Base-by-base conservation (phyloP, 2,888 invertebrate genomes). In the Luffia ferchaultella region DNA sequence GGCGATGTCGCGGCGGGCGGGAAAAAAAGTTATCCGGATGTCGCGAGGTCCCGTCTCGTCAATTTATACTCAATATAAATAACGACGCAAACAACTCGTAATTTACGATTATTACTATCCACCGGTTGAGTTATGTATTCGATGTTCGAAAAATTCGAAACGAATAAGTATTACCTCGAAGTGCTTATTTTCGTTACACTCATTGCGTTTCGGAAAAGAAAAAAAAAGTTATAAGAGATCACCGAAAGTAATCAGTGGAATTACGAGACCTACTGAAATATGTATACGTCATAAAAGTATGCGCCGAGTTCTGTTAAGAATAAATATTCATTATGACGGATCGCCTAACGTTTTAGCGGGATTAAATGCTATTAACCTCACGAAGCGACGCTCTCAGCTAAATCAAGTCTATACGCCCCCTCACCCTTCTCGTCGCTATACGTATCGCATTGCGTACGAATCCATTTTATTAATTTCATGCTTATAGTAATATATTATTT, bases 271-370 rank as follows among this genome's bases (percentile, higher is more conserved):
- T 79, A 80, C 80, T 82, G 77, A 82, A 83, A 82, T 80, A 83
- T 83, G 82, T 80, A 83, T 80, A 68, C 78, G 76, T 78, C 78
- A 76, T 80, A 80, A 82, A 82, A 80, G 79, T 82, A 77, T 78
- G 73, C 69, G 70, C 70, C 69, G 70, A 72, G 70, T 76, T 76
- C 75, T 74, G 78, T 72, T 62, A 72, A 65, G 72, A 64, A 82
- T 82, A 83, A 80, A 82, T 80, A 79, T 82, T 83, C 82, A 83
- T 82, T 80, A 83, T 75, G 73, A 67, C 68, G 77, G 79, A 74
- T 80, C 75, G 77, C 65, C 67, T 71, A 67, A 65, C 78, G 79
- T 82, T 83, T 83, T 79, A 83, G 82, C 75, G 71, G 73, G 76
- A 83, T 83, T 80, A 83, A 80, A 77, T 73, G 71, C 65, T 73